Base-by-base conservation (phyloP, 2,797 vertebrate species). In the Siniperca obscura region DNA sequence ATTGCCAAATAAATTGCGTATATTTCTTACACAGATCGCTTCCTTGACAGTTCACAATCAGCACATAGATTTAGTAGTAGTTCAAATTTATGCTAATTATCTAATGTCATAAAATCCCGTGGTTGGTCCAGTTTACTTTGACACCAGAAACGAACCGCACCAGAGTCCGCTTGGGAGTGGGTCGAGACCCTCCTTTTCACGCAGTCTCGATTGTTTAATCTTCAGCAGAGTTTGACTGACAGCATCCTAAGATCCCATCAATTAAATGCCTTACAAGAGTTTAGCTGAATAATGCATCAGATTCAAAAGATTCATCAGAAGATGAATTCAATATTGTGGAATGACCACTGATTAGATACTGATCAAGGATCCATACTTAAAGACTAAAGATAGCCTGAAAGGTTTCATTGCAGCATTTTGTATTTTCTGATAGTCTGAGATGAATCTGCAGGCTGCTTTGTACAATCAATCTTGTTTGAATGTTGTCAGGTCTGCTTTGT, bases 401-500 rank as follows among this genome's bases (percentile, higher is more conserved):
- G 7, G 21, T 17, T 53, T 11, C 59, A 40, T 64, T 62, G 38
- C 55, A 62, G 30, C 46, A 44, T 66, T 71, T 52, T 73, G 27
- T 50, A 1, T 22, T 12, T 17, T 34, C 17, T 71, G 14, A 36
- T 34, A 12, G n/a, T 46, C 16, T 53, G 36, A 44, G 16, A 22
- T 25, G 27, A 40, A 17, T 36, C 62, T 53, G 7, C 30, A n/a
- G 30, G 8, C 46, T 44, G 50, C 3, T 67, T 73, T 48, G 5
- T 38, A 9, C 44, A 12, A n/a, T 11, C 21, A 66, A 11, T 70
- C 70, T n/a, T 5, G 11, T 57, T 25, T 59, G 42, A 61, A 80
- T n/a, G 11, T 68, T 59, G 22, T 42, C 56, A 80, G 48, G 19
- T 62, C 71, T 27, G 17, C 38, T 1, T 64, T 60, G 13, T 78